Evolutionary conservation across 2,797 vertebrate genomes (phyloP), one percentile per base, ranked within the genome.

Genomic region (Picus viridis): DNA sequence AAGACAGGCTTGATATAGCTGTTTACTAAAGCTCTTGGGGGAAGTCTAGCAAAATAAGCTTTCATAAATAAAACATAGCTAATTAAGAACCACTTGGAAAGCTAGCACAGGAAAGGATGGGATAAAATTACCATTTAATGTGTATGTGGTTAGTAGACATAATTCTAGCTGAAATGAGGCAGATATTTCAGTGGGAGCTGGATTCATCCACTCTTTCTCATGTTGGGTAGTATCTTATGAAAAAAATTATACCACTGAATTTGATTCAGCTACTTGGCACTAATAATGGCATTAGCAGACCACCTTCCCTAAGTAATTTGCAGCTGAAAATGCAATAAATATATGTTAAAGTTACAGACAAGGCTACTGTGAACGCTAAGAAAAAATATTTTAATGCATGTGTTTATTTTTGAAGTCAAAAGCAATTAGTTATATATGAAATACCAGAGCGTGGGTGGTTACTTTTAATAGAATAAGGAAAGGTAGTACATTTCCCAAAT

Each of bases 71-170:
- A 96, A 94, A 10, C 70, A 87, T 64, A 92, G 80, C 82, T 95
- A 96, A 96, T 97, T 96, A 96, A 96, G 97, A 96, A 88, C 56
- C 72, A 86, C 56, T 96, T 85, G 32, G 91, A 93, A 62, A 86
- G 64, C 81, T 67, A 94, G 76, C 89, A 77, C n/a, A 77, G 70
- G 83, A 71, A 88, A 76, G 59, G 84, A 88, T 90, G 84, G 69
- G 65, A 86, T 65, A 53, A 94, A 96, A 96, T 95, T 85, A 62
- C 75, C 64, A 64, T 49, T 75, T n/a, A 70, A 30, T 16, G 13
- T 67, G 39, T 67, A 71, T 93, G 61, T 95, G 76, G 47, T 78
- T 87, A 90, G 75, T 49, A 92, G 82, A 45, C 58, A 41, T 80
- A 82, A 84, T 89, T 95, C 79, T 78, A 67, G 49, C 78, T 88